phyloP scores from a whole-genome alignment of 2,113 vertebrate species.

The Mesembrinibis cayennensis region DNA sequence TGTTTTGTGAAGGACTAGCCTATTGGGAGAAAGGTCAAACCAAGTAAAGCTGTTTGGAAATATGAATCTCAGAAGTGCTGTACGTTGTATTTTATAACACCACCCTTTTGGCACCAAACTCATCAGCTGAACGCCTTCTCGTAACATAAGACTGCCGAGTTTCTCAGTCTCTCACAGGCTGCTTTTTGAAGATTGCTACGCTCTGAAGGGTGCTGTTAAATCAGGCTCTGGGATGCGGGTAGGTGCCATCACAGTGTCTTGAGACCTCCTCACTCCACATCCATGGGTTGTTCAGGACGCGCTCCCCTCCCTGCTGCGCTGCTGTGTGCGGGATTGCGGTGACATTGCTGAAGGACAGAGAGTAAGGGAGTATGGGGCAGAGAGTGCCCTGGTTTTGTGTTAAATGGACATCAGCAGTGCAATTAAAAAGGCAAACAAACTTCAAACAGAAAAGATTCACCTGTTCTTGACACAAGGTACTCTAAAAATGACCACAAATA shows the following conservation, averaged over 20 bases:
- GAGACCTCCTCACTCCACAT: background rate
- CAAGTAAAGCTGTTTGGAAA: background rate
- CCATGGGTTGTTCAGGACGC: background rate
- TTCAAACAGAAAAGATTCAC: conserved; percentile 25
- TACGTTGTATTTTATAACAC: background rate
- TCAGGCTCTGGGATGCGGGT: background rate
- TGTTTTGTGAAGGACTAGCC: background rate
- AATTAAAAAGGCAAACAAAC: conserved; percentile 20
- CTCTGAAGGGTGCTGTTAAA: background rate
- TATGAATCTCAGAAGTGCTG: background rate
- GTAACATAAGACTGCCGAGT: rapidly evolving
- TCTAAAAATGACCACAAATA: conserved; percentile 36
- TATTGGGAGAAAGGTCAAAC: background rate
- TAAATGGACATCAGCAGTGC: background rate
- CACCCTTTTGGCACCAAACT: background rate
- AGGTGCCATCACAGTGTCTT: background rate
- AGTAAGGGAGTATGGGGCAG: background rate
- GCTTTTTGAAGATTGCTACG: background rate
- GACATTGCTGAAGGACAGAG: background rate
- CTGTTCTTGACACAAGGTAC: background rate
- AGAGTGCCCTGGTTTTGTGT: background rate
- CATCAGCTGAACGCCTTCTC: background rate
- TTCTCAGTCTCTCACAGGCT: background rate
- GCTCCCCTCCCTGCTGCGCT: background rate
- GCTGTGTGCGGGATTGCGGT: background rate